Conservation (phyloP, 2,888 invertebrate genomes). For the Lochmaea capreae region DNA sequence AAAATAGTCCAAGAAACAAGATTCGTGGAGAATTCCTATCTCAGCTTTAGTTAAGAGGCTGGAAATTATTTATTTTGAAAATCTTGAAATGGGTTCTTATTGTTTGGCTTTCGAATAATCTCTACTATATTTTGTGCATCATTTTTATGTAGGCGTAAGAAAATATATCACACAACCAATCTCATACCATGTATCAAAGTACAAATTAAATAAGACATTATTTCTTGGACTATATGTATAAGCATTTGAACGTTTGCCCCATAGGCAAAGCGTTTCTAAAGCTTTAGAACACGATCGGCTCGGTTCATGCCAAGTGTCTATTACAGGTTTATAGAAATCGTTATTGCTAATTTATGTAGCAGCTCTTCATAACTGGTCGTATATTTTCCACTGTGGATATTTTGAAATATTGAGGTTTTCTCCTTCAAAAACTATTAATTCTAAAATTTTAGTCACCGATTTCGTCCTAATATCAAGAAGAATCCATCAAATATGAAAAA, state of each 20-base stretch:
- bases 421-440: too few species aligned
- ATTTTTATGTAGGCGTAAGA: too few species aligned
- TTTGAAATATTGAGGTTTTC: background rate
- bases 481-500: too few species aligned
- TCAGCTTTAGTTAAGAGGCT: background rate
- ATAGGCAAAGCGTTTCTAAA: background rate
- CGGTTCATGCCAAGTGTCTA: background rate
- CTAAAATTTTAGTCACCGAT: too few species aligned
- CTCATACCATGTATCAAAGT: too few species aligned
- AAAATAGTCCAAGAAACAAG: background rate
- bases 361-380: background rate
- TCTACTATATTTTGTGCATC: too few species aligned
- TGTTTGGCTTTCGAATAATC: too few species aligned
- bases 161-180: too few species aligned
- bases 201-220: too few species aligned
- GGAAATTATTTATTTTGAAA: background rate
- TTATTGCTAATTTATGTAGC: conserved; percentile 8
- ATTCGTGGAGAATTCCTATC: background rate
- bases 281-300: background rate
- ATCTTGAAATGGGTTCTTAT: too few species aligned
- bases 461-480: too few species aligned
- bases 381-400: background rate
- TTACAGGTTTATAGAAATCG: conserved; percentile 12
- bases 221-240: background rate
- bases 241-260: background rate